These are phyloP conservation scores for Theocolax elegans DNA, from an alignment of 1,140 invertebrate genomes.

Conservation along the genomic window DNA sequence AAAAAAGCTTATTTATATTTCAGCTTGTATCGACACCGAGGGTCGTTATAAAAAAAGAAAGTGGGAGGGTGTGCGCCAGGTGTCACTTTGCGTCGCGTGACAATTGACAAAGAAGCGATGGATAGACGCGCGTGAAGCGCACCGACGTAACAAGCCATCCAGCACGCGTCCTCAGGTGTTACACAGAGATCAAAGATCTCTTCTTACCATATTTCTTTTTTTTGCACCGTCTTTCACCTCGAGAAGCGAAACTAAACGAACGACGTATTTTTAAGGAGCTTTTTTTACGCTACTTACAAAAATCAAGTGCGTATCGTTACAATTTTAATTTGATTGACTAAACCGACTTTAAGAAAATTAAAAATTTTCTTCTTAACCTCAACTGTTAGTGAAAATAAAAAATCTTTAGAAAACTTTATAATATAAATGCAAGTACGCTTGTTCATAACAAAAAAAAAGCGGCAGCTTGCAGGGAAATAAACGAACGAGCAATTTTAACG, in stretches of 20 bases:
- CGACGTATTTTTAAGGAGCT: neutral
- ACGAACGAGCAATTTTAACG: no score
- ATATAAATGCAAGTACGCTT: no score
- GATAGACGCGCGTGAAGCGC: neutral
- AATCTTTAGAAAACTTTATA: no score
- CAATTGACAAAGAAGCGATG: constrained; percentile 50
- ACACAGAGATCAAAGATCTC: constrained; percentile 47
- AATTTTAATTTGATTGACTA: no score
- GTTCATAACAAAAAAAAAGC: no score
- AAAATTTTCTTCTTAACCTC: no score
- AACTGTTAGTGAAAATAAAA: no score
- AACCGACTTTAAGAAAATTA: neutral
- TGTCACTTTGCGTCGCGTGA: constrained; percentile 48
- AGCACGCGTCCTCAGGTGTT: constrained; percentile 54
- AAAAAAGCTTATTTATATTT: constrained; percentile 49
- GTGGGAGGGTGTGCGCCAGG: constrained; percentile 44
- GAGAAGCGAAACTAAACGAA: no score
- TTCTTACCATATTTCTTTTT: constrained; percentile 46
- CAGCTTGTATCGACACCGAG: neutral
- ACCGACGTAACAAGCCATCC: constrained; percentile 48
- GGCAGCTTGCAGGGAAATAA: no score
- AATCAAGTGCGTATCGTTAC: constrained; percentile 8
- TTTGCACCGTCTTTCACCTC: no score
- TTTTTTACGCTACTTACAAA: neutral
- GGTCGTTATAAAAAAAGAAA: neutral